A percentile compares a stretch with the other conserved stretches of the same genome.
These are phyloP conservation scores for Uropetala carovei DNA, from an alignment of 2,888 invertebrate species.

Conservation along the genomic window DNA sequence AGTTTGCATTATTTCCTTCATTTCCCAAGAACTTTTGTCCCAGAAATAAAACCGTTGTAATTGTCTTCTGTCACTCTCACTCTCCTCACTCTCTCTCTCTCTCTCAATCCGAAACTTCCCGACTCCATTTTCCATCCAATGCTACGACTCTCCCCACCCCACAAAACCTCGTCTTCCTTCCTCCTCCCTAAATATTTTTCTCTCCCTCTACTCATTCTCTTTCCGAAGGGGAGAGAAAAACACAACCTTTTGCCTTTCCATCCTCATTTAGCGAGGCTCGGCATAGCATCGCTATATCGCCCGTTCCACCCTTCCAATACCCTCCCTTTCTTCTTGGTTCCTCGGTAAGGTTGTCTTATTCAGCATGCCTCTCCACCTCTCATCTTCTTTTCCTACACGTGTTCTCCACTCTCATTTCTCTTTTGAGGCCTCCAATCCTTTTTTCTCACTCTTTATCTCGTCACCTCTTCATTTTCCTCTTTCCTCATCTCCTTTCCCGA, in stretches of 20 bases:
- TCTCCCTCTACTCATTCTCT: not conserved
- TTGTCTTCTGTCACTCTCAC: not conserved
- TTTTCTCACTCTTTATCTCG: not conserved
- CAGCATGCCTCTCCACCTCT: too few species aligned
- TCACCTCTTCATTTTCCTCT: not conserved
- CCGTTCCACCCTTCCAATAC: too few species aligned
- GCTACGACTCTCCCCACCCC: not conserved
- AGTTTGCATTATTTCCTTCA: constrained; percentile 53
- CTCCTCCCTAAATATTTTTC: not conserved
- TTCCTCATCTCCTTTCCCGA: not conserved
- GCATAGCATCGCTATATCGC: too few species aligned
- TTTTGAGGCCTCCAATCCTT: too few species aligned
- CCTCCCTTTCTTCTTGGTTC: too few species aligned
- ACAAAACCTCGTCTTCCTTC: constrained; percentile 1
- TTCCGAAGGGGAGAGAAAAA: not conserved
- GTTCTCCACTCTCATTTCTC: too few species aligned
- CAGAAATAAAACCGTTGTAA: constrained; percentile 29
- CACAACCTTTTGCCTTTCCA: not conserved
- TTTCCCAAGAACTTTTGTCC: constrained; percentile 42
- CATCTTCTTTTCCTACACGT: too few species aligned
- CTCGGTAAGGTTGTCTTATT: too few species aligned
- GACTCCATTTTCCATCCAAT: not conserved
- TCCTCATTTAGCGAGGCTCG: not conserved
- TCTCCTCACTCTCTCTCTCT: not conserved
- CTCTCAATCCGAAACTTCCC: not conserved